A percentile compares a stretch with the other conserved stretches of the same genome.
Conservation (phyloP, 1,140 invertebrate genomes). For the Chironomus striatipennis region DNA sequence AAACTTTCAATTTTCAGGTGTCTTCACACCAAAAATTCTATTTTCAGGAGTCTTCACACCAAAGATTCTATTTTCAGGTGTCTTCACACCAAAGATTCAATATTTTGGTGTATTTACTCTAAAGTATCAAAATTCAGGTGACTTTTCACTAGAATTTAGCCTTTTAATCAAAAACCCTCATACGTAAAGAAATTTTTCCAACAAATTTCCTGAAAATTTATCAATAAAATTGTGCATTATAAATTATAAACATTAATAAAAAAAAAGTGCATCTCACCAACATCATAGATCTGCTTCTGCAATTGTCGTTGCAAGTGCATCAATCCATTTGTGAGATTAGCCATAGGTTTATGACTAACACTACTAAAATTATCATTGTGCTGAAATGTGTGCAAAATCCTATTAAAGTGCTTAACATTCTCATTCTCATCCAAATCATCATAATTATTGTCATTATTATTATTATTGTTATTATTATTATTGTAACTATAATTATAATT, state of each 20-base stretch:
- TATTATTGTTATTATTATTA: too few relatives aligned
- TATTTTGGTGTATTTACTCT: too few relatives aligned
- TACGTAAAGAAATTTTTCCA: not conserved
- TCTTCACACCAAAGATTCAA: too few relatives aligned
- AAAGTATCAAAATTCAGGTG: too few relatives aligned
- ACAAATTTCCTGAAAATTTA: not conserved
- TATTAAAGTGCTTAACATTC: not conserved
- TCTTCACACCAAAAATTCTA: too few relatives aligned
- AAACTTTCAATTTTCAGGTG: too few relatives aligned
- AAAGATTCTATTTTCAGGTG: too few relatives aligned
- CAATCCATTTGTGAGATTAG: not conserved
- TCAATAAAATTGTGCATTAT: not conserved
- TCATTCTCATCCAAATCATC: not conserved
- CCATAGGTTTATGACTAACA: not conserved
- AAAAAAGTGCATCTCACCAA: not conserved
- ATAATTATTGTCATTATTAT: not conserved
- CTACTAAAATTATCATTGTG: not conserved
- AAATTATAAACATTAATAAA: too few relatives aligned
- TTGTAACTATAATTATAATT: not conserved
- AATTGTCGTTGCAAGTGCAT: not conserved
- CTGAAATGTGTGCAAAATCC: not conserved
- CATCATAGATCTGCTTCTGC: not conserved
- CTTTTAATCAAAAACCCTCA: too few relatives aligned
- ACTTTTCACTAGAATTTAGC: too few relatives aligned
- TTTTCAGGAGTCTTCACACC: too few relatives aligned